Evolutionary conservation across 2,797 vertebrate genomes (phyloP).

Genomic region (Menidia menidia): DNA sequence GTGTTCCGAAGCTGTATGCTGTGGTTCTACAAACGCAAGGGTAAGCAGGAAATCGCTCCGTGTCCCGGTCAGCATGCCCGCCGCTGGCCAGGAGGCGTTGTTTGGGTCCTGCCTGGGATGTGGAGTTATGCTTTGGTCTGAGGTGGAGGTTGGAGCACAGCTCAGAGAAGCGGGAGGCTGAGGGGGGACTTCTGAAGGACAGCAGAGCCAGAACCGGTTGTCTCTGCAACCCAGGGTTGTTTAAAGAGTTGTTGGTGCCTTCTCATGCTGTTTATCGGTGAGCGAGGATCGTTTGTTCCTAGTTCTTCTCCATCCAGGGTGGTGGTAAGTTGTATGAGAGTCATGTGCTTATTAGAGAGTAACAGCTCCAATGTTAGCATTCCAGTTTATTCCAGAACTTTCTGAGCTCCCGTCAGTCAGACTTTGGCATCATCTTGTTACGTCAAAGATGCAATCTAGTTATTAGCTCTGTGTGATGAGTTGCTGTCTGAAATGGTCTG

Average conservation of each 20-base stretch:
- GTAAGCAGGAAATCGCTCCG: slow-evolving; percentile 85
- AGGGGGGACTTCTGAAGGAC: not conserved
- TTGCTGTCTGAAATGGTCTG: slow-evolving; percentile 8
- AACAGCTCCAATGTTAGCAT: not conserved
- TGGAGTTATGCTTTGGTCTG: slow-evolving; percentile 31
- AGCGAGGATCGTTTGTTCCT: slow-evolving; percentile 9
- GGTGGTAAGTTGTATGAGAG: not conserved
- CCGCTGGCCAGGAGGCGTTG: slow-evolving; percentile 41
- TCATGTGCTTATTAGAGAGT: not conserved
- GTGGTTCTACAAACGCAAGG: slow-evolving; percentile 98
- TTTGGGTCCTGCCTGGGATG: slow-evolving; percentile 62
- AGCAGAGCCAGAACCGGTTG: not conserved
- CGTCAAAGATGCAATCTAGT: slow-evolving; percentile 1
- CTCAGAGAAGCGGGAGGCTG: slow-evolving; percentile 6
- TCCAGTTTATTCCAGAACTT: slow-evolving; percentile 25
- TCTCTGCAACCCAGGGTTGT: slow-evolving; percentile 9
- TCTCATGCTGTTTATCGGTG: not conserved
- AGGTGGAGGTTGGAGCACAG: slow-evolving; percentile 38
- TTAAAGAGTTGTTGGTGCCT: slow-evolving; percentile 16
- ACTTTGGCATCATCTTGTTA: not conserved
- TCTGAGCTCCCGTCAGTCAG: slow-evolving; percentile 6
- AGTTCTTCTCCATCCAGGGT: not conserved
- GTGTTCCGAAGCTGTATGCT: slow-evolving; percentile 99
- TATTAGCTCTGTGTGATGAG: not conserved
- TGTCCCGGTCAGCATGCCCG: slow-evolving; percentile 70